Base-by-base conservation (phyloP, 2,888 invertebrate genomes). In the Plagodis pulveraria region DNA sequence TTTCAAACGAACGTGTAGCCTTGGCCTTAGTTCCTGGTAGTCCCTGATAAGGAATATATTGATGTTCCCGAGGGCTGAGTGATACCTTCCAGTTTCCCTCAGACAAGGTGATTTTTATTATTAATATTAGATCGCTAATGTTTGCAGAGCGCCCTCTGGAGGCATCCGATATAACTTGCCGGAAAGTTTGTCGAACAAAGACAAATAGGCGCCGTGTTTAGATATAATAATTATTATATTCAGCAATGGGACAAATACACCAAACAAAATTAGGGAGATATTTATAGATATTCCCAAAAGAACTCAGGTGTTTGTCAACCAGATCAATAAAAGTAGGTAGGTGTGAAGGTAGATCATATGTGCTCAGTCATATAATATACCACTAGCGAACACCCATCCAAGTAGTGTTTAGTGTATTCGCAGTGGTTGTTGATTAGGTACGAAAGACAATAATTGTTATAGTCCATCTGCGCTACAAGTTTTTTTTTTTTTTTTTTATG, bases 31-130 rank as follows among this genome's bases (percentile, higher is more conserved):
- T 5, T 42, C 62, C 72, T 73, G 76, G 63, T 62, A 55, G 63
- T 50, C 51, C 46, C 69, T 68, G 80, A 79, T 79, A 79, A 79
- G 74, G 67, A 63, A 70, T 63, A 72, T 80, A 80, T 80, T 80
- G 80, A 80, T 80, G 79, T 62, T 70, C 73, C 70, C 73, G 40
- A 46, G 70, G 71, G 67, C 68, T 77, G 79, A 79, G 70, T 74
- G 80, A 81, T 80, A 71, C 72, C 59, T 65, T 60, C 62, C 66
- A 58, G 65, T 63, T 56, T 53, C 47, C 62, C 54, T 48, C 58
- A 62, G 71, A 71, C 64, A 62, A 62, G 67, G 65, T 69, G 69
- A 73, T 76, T 77, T 75, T 78, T 77, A 73, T 78, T 76, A 75
- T 72, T 74, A 74, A 67, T 65, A 65, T 55, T 61, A 57, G 22